Base-by-base conservation (phyloP, 2,888 invertebrate species). In the Coleophora deauratella region DNA sequence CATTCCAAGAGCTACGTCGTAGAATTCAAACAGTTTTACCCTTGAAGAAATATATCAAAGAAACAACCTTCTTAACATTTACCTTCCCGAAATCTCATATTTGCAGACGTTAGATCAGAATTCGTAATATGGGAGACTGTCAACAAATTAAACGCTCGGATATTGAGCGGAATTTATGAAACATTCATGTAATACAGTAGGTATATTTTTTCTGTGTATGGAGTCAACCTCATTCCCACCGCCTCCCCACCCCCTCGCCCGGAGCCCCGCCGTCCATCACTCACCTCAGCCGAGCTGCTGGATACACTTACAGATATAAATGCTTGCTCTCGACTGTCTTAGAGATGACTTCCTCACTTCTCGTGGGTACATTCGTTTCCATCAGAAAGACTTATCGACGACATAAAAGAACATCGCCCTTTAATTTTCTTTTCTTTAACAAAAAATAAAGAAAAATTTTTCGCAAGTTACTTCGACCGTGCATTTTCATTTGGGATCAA, bases 221-320 rank as follows among this genome's bases (percentile, higher is more conserved):
- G 51, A 52, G 46, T 51, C 52, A 52, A 52, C 44, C 49, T 54
- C 57, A 58, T 63, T 62, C 49, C 50, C 46, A 49, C 49, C 46
- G 43, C 51, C 51, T 44, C 40, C 35, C 28, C 35, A 51, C 44
- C 47, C 51, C 54, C 52, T 43, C 50, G 43, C 42, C 49, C 51
- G 45, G 46, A 43, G 49, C 21, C 21, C 21, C 21, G 6, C 50
- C 50, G 53, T 40, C 59, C 57, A 63, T 63, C 63, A 54, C 51
- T 61, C 61, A 66, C 62, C 31, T 31, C 31, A 10, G 8, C 21
- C 31, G 31, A 31, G 31, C 33, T 4, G 31, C n/a, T 31, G 11
- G 31, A 33, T 11, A 33, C 37, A 37, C 36, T 30, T 30, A 37
- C 37, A 13, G 37, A 37, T 28, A 37, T 37, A 37, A 37, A 37